phyloP scores from a whole-genome alignment of 2,113 vertebrate species.

The Macrotis lagotis region DNA sequence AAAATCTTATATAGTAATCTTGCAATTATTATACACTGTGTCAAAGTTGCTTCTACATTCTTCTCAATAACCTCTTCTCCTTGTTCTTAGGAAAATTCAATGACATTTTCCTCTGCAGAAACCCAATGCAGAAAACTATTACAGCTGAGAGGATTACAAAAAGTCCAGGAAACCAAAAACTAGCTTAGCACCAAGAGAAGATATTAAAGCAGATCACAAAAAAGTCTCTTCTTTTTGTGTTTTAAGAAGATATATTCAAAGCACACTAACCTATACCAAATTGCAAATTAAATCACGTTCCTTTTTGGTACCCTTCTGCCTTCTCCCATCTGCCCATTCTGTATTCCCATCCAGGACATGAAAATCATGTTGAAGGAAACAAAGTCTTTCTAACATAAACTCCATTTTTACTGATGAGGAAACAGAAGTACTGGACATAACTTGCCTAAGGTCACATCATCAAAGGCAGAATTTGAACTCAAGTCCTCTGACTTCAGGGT shows the following conservation, averaged over 20 bases:
- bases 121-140: neutral
- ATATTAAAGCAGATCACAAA: neutral
- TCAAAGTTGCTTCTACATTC: neutral
- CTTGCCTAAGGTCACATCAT: neutral
- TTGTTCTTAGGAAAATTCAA: neutral
- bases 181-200: neutral
- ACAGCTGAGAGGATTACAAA: neutral
- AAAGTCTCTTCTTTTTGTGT: neutral
- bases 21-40: neutral
- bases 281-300: neutral
- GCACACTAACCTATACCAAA: neutral
- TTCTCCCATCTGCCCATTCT: neutral
- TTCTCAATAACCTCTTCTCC: neutral
- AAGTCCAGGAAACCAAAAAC: slow-evolving; percentile 8
- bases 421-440: neutral
- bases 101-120: neutral
- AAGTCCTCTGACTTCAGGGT: neutral
- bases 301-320: neutral
- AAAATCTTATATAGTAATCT: neutral
- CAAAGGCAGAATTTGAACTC: neutral
- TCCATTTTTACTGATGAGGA: neutral
- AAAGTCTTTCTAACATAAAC: neutral
- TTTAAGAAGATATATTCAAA: neutral
- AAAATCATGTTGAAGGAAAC: neutral
- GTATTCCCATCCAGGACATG: neutral